Evolutionary conservation across 2,888 invertebrate genomes (phyloP), one percentile per base, ranked within the genome.

Genomic region (Amblyjoppa fuscipennis): DNA sequence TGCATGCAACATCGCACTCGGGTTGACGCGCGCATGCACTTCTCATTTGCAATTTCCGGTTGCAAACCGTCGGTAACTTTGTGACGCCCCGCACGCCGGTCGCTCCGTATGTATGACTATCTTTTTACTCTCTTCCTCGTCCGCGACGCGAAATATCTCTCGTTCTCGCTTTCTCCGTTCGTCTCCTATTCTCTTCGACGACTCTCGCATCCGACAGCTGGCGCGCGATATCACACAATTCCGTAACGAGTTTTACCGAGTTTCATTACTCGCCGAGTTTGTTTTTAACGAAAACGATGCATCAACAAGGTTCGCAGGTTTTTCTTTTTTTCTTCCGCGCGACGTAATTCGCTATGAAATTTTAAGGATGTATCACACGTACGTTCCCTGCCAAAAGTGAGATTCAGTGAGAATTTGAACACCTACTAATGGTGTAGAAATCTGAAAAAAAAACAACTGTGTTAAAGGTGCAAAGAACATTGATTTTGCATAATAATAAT

Each of bases 1-100:
- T 66, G 61, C 61, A 56, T 53, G 53, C 74, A 31, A 51, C 20
- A 56, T 45, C 25, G 68, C 69, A 74, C 77, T 75, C 81, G 77
- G 61, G 81, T 77, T 80, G 77, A 68, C 73, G 68, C 45, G 81
- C 53, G 53, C 81, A 81, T 81, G 81, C 75, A 81, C 81, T 78
- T 81, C 84, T 81, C 84, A 85, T 85, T 85, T 85, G 84, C 81
- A 85, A 85, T 85, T 85, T 85, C 84, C 81, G 84, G 81, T 81
- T 81, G 81, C 49, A 66, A 66, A 81, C 61, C 64, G 77, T 81
- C 81, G 59, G 74, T 38, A 81, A 81, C 84, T 81, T 81, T 78
- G 74, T 69, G 81, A 78, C 74, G 69, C 77, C 69, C 61, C 64
- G 59, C 49, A 41, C 56, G 76, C 59, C 51, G 68, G 51, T 53